Conservation (phyloP, 2,797 vertebrate genomes). For the Scolopax bukidnonensis region DNA sequence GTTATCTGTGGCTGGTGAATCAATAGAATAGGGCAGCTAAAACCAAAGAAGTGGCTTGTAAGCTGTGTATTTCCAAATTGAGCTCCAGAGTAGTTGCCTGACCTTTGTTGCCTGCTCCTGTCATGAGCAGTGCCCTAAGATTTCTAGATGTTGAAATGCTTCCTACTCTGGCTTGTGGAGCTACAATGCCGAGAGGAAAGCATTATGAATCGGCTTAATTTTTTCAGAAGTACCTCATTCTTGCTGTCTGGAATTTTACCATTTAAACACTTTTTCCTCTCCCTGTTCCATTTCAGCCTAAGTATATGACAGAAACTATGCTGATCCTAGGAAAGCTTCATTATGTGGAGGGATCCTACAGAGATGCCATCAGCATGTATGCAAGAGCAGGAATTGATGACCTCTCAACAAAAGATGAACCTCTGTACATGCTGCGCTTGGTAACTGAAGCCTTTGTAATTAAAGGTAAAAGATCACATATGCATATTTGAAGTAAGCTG, state of each 20-base stretch:
- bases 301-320: conserved; percentile 90
- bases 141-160: not conserved
- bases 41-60: not conserved
- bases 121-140: not conserved
- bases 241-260: not conserved
- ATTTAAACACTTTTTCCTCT: not conserved
- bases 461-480: conserved; percentile 85
- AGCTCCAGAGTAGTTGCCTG: not conserved
- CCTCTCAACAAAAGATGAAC: conserved; percentile 85
- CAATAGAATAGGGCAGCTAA: not conserved
- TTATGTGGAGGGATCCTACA: conserved; percentile 90
- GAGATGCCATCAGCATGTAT: conserved; percentile 97
- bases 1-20: not conserved
- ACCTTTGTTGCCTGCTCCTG: not conserved
- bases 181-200: not conserved
- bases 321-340: conserved; percentile 94
- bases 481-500: not conserved
- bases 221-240: not conserved
- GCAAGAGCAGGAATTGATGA: conserved; percentile 91
- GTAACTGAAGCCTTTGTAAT: conserved; percentile 93
- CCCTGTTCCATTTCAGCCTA: conserved; percentile 76
- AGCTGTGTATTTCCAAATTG: not conserved
- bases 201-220: not conserved
- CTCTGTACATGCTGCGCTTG: conserved; percentile 90
- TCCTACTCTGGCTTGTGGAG: not conserved